Percentiles rank a stretch among this genome's conserved stretches.
These are phyloP conservation scores for Boleophthalmus pectinirostris DNA, from an alignment of 2,113 vertebrate species.

Conservation along the genomic window DNA sequence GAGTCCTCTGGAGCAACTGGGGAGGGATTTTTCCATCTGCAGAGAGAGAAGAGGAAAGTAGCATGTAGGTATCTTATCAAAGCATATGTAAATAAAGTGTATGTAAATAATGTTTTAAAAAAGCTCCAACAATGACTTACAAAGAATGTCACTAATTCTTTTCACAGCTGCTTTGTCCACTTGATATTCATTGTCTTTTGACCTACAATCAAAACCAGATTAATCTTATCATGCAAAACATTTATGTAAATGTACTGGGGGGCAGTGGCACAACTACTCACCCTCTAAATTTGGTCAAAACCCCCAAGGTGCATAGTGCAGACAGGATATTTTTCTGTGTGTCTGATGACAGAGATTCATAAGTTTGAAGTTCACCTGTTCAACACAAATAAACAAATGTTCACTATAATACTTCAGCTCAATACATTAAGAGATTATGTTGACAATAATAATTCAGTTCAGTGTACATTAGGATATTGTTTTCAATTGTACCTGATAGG, in stretches of 20 bases:
- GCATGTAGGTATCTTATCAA: background rate
- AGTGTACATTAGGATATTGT: background rate
- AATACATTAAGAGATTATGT: no score
- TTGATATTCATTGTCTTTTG: slow-evolving; percentile 59
- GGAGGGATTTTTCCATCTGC: slow-evolving; percentile 65
- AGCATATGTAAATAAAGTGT: background rate
- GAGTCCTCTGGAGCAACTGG: slow-evolving; percentile 41
- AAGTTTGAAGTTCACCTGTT: slow-evolving; percentile 81
- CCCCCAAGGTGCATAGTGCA: slow-evolving; percentile 79
- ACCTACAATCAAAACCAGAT: slow-evolving; percentile 49
- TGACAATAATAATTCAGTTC: background rate
- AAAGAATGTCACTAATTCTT: slow-evolving; percentile 60
- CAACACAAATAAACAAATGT: background rate
- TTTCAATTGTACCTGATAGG: slow-evolving; percentile 78
- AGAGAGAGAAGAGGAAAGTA: slow-evolving; percentile 17
- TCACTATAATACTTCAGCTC: background rate
- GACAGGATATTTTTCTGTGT: slow-evolving; percentile 87
- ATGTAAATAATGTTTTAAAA: background rate
- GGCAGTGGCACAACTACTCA: slow-evolving; percentile 69
- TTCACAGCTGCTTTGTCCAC: slow-evolving; percentile 66
- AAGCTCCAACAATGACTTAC: slow-evolving; percentile 45
- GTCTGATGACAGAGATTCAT: slow-evolving; percentile 88
- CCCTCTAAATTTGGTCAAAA: slow-evolving; percentile 78
- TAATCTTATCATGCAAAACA: background rate
- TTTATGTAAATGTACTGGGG: background rate